Conservation (phyloP, 2,797 vertebrate species). For the Sciurus carolinensis region DNA sequence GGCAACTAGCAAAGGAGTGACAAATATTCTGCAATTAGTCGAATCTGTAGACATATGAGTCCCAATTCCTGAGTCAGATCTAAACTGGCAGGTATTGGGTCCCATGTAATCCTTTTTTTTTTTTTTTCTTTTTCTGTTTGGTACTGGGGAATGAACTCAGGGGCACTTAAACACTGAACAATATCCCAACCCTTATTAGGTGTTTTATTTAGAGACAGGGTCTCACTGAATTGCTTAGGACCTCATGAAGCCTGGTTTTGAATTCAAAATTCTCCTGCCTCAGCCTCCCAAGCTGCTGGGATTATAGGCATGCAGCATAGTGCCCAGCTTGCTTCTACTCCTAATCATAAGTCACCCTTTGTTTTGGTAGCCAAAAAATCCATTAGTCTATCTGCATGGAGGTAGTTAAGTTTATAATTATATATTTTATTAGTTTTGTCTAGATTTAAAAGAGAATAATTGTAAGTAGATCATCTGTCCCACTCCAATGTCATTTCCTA, state of each 20-base stretch:
- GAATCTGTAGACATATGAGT: not conserved
- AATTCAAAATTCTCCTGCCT: no score
- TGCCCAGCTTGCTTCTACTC: not conserved
- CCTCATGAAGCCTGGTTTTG: no score
- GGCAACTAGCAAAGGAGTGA: not conserved
- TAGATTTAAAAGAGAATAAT: slow-evolving; percentile 9
- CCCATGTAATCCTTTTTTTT: no score
- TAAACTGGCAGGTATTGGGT: not conserved
- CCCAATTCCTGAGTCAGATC: not conserved
- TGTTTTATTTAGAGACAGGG: no score
- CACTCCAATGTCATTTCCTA: slow-evolving; percentile 1
- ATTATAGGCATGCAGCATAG: no score
- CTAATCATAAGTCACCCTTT: slow-evolving; percentile 24
- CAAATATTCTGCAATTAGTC: not conserved
- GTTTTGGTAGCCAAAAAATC: slow-evolving; percentile 55
- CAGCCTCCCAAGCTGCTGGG: no score
- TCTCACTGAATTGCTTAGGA: no score
- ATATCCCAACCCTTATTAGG: no score
- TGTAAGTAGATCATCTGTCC: not conserved
- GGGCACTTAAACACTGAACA: no score
- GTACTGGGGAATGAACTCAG: no score
- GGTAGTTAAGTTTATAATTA: slow-evolving; percentile 63
- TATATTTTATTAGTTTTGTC: slow-evolving; percentile 61
- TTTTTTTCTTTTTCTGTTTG: no score
- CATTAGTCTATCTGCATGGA: slow-evolving; percentile 59